Evolutionary conservation across 1,140 invertebrate genomes (phyloP), one percentile per base, ranked within the genome.

Genomic region (Aphelenchoides fujianensis): DNA sequence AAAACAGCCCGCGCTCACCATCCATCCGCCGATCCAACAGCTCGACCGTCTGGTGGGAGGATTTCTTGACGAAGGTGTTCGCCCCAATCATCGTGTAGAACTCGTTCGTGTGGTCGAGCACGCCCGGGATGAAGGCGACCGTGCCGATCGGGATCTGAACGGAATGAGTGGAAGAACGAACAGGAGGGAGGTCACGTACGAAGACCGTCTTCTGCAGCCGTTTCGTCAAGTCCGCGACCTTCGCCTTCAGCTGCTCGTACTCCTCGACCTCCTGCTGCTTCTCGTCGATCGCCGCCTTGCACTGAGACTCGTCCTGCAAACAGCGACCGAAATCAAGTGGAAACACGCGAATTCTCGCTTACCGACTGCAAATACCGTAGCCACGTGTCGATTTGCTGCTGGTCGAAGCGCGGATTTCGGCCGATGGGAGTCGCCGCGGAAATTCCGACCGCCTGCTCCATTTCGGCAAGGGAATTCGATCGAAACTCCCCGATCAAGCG

Each of bases 41-140:
- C 37, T 68, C 66, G 5, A 36, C 30, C 27, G 66, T 73, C 2
- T 62, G 30, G 9, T 37, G 34, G 12, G 31, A 34, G 23, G 53
- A 73, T 31, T 41, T 75, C 32, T 55, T 16, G 57, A 75, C 74
- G 62, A 75, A 77, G 27, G 41, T 27, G 72, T 77, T 77, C 37
- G 70, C 75, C 2, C 72, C 74, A 12, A 75, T 32, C 35, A 73
- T 19, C 2, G 36, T 37, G 32, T 34, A 36, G 36, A 36, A 66
- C 31, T 66, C 63, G 31, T 66, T 66, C 1, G 63, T 66, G 2
- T 37, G 31, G 34, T 37, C 36, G 1, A 66, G 32, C 12, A 1
- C 30, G 36, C 63, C 31, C 23, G 63, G 63, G 1, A 66, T 2
- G 3, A 66, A 66, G 19, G 63, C 63, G 3, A 36, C 53, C 53